Evolutionary conservation across 2,113 vertebrate species (phyloP).

Genomic region (Phalacrocorax aristotelis): DNA sequence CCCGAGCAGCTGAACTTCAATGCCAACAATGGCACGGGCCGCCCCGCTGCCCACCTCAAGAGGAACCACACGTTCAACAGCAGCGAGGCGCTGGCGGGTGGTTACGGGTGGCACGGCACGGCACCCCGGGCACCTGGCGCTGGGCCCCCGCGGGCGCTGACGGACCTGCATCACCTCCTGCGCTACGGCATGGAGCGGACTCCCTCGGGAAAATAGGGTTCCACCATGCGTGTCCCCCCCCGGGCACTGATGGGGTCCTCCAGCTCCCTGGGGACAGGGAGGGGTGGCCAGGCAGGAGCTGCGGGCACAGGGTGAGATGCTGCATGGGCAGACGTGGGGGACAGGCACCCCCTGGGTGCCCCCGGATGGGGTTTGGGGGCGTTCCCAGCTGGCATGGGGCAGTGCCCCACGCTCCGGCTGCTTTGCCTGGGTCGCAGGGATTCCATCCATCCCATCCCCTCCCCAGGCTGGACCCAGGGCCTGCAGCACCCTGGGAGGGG

Average conservation of each 20-base stretch:
- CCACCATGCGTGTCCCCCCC: not conserved
- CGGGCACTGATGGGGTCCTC: not conserved
- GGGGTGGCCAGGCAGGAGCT: not conserved
- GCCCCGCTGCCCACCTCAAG: slow-evolving; percentile 71
- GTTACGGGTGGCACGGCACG: slow-evolving; percentile 73
- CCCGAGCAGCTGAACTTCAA: slow-evolving; percentile 86
- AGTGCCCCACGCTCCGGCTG: not conserved
- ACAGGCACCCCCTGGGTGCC: not conserved
- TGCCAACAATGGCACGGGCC: slow-evolving; percentile 74
- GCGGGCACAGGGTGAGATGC: not conserved
- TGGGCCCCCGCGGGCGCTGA: slow-evolving; percentile 75
- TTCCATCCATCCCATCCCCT: not conserved
- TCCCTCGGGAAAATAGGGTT: slow-evolving; percentile 75
- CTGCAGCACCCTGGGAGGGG: not conserved
- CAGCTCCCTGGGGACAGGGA: not conserved
- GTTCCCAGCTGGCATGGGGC: not conserved
- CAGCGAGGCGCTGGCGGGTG: slow-evolving; percentile 18
- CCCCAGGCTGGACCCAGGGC: slow-evolving; percentile 25
- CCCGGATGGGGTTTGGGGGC: not conserved
- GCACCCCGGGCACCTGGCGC: slow-evolving; percentile 9
- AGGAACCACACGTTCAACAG: slow-evolving; percentile 80
- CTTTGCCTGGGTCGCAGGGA: not conserved
- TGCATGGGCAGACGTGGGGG: not conserved
- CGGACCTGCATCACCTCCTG: slow-evolving; percentile 86
- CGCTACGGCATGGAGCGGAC: slow-evolving; percentile 84